Evolutionary conservation across 2,113 vertebrate genomes (phyloP).

Genomic region (Romanogobio albipinnatus): DNA sequence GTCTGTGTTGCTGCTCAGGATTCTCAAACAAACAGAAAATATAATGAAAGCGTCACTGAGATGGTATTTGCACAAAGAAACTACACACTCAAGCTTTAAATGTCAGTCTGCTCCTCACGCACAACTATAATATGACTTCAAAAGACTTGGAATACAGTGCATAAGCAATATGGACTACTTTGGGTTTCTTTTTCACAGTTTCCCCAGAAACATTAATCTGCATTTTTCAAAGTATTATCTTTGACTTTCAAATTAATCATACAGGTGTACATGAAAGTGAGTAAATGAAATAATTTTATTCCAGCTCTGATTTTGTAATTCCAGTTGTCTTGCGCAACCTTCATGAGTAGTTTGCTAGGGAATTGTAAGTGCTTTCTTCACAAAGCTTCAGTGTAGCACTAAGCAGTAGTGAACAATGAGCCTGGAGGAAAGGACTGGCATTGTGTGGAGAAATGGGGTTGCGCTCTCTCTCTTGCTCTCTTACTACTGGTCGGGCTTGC

Average conservation of each 20-base stretch:
- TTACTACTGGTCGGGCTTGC: constrained; percentile 66
- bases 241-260: neutral
- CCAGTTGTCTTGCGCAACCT: constrained; percentile 55
- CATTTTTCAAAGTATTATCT: no score
- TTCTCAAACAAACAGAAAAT: neutral
- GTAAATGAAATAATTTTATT: neutral
- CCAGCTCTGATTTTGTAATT: neutral
- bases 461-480: constrained; percentile 55
- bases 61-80: neutral
- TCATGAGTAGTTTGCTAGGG: constrained; percentile 66
- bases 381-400: constrained; percentile 69
- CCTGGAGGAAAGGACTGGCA: constrained; percentile 72
- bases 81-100: neutral
- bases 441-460: constrained; percentile 77
- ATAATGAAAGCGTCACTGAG: neutral
- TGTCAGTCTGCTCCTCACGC: neutral
- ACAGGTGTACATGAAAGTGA: neutral
- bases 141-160: neutral
- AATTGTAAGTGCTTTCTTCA: constrained; percentile 68
- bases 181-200: neutral
- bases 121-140: neutral
- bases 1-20: neutral
- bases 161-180: neutral
- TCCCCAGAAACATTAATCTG: no score
- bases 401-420: constrained; percentile 72